These are phyloP conservation scores for Brachypodius melanocephalos DNA, from an alignment of 2,113 vertebrate species.

Conservation along the genomic window DNA sequence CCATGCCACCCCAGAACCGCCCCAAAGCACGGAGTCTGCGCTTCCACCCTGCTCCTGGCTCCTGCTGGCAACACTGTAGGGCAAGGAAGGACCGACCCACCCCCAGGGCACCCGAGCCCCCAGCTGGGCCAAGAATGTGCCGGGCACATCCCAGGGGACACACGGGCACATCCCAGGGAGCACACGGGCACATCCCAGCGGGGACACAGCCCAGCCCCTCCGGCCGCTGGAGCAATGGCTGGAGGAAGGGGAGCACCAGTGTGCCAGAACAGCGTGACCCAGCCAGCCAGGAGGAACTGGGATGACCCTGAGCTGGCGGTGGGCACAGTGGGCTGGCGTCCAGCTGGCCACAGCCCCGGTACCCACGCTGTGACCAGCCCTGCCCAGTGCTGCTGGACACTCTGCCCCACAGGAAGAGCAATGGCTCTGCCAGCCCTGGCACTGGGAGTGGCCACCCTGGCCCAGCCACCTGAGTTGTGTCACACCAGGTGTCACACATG, in stretches of 20 bases:
- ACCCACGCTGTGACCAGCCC: background rate
- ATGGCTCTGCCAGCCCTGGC: background rate
- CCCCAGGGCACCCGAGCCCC: rapidly evolving
- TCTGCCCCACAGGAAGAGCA: background rate
- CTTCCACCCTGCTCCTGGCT: rapidly evolving
- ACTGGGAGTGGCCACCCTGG: rapidly evolving
- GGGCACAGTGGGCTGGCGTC: background rate
- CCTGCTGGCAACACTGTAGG: rapidly evolving
- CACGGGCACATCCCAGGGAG: too few species aligned
- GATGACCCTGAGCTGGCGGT: background rate
- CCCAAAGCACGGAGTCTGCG: background rate
- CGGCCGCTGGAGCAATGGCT: rapidly evolving
- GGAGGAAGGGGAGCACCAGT: rapidly evolving
- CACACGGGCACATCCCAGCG: rapidly evolving
- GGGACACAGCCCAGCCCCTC: rapidly evolving
- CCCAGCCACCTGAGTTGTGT: background rate
- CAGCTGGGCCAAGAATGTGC: background rate
- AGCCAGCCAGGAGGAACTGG: background rate
- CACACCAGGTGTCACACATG: background rate
- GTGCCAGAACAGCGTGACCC: rapidly evolving
- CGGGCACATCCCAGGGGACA: too few species aligned
- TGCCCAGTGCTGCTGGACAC: background rate
- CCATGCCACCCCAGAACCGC: rapidly evolving
- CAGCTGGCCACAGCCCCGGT: background rate
- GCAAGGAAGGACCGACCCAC: rapidly evolving